Base-by-base conservation (phyloP, 1,140 invertebrate genomes). In the Heliothis virescens region DNA sequence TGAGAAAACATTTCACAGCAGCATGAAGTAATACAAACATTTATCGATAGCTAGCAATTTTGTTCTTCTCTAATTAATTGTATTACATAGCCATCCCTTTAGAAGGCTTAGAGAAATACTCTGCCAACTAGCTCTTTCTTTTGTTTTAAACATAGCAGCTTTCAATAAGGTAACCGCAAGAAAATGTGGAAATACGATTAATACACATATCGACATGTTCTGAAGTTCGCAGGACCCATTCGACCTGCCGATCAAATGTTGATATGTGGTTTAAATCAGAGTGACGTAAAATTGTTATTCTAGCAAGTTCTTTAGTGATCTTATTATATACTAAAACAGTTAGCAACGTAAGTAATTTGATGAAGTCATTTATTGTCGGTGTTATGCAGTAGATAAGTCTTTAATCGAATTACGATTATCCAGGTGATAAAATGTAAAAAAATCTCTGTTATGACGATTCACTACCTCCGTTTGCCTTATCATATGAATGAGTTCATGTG, bases 361-460 rank as follows among this genome's bases (percentile, higher is more conserved):
- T 67, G 48, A 48, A 34, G 16, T 12, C 41, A 5, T 26, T 60
- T 29, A 41, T 67, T 67, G 7, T 65, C n/a, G 18, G 63, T 18
- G 41, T 9, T 48, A 41, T 67, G 41, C 41, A 48, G 41, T 67
- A 48, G 63, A 67, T 67, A 67, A 48, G 11, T 13, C n/a, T 10
- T 65, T 48, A 65, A 65, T 65, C 62, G 34, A 65, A 67, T 48
- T 67, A 67, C 13, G n/a, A 47, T 65, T 65, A 47, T 29, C 41
- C 62, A 65, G 62, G 11, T 41, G 63, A 67, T 67, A 67, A 67
- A 41, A 67, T 11, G 11, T 21, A 48, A 67, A 50, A 67, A 48
- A 48, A 48, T 67, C 41, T 48, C 41, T 67, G 12, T 67, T 15
- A 67, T 16, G 41, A 47, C 16, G 5, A 10, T 10, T 1, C 16